Percentiles rank a stretch among this genome's conserved stretches.
Conservation (phyloP, 2,888 invertebrate genomes). For the Agapostemon virescens region DNA sequence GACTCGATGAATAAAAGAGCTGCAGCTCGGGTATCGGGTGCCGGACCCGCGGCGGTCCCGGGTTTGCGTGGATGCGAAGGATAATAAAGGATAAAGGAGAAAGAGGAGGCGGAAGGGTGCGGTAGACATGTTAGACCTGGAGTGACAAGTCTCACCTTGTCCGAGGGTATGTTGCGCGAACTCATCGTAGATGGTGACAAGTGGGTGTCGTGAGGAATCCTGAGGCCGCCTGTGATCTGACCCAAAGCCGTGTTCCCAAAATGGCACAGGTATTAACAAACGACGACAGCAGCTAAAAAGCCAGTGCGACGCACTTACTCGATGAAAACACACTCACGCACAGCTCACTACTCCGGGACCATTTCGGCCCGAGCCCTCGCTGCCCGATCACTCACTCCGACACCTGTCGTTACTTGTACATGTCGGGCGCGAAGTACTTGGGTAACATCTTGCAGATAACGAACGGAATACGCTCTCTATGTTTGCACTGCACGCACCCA, state of each 20-base stretch:
- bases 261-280: slow-evolving; percentile 64
- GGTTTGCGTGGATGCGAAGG: slow-evolving; percentile 41
- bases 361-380: slow-evolving; percentile 67
- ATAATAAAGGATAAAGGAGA: slow-evolving; percentile 48
- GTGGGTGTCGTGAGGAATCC: slow-evolving; percentile 68
- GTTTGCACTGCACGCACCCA: slow-evolving; percentile 65
- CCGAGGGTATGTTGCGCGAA: slow-evolving; percentile 90
- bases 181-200: slow-evolving; percentile 83
- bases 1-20: slow-evolving; percentile 32
- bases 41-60: slow-evolving; percentile 7
- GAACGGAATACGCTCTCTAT: slow-evolving; percentile 58
- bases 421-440: slow-evolving; percentile 75
- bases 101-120: slow-evolving; percentile 66
- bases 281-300: slow-evolving; percentile 48
- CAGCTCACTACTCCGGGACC: slow-evolving; percentile 69
- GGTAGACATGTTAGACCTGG: slow-evolving; percentile 68
- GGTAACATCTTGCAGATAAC: slow-evolving; percentile 74
- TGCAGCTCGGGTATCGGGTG: slow-evolving; percentile 16
- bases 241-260: slow-evolving; percentile 67
- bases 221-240: slow-evolving; percentile 72
- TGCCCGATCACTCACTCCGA: slow-evolving; percentile 65
- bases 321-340: slow-evolving; percentile 68
- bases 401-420: slow-evolving; percentile 74
- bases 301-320: slow-evolving; percentile 60
- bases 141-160: slow-evolving; percentile 85